Conservation (phyloP, 2,888 invertebrate genomes). For the Microctonus aethiopoides region DNA sequence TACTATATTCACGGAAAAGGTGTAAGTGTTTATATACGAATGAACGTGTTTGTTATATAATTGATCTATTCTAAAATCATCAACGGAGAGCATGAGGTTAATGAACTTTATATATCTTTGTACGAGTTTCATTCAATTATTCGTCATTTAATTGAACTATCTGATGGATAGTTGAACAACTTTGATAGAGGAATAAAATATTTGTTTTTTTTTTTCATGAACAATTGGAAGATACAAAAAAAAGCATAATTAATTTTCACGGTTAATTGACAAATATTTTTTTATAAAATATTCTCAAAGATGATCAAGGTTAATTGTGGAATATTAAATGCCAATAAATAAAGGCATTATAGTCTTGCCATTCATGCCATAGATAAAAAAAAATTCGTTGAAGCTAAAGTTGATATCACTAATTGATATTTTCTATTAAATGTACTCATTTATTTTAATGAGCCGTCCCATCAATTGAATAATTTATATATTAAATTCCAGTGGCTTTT, state of each 20-base stretch:
- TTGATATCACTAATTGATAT: neutral
- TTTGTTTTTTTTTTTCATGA: neutral
- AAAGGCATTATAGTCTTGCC: neutral
- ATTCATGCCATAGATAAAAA: neutral
- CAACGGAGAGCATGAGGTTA: neutral
- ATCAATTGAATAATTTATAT: neutral
- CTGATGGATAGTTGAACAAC: neutral
- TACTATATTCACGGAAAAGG: slow-evolving; percentile 22
- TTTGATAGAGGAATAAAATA: neutral
- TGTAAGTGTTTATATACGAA: neutral
- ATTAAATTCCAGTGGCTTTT: neutral
- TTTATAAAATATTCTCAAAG: neutral
- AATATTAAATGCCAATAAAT: neutral
- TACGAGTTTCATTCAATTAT: neutral
- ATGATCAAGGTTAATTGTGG: neutral
- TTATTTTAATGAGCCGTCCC: neutral
- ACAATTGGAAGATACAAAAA: neutral
- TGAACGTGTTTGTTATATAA: neutral
- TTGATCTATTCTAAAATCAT: neutral
- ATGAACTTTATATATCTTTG: neutral
- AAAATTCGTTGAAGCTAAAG: neutral
- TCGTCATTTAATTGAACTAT: neutral
- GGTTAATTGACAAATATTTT: neutral
- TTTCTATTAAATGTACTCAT: neutral
- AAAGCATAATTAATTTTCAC: neutral